These are phyloP conservation scores for Strix uralensis DNA, from an alignment of 2,113 vertebrate species.

Conservation along the genomic window DNA sequence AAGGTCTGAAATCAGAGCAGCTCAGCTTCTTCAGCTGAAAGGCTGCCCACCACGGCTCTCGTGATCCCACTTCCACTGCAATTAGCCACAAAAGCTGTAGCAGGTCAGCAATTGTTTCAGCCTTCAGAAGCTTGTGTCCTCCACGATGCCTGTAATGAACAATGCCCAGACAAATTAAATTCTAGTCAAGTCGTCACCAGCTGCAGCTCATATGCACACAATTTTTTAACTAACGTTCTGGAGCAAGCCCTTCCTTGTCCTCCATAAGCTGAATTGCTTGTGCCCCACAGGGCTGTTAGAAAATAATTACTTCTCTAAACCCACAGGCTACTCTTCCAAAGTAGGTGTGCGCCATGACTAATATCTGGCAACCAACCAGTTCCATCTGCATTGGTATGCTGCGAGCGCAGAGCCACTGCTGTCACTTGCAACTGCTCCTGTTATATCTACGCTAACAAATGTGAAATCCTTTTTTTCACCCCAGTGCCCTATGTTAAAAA, in stretches of 20 bases:
- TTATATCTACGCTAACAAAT: accelerated
- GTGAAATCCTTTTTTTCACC: background rate
- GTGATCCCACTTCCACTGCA: background rate
- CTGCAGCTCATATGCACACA: background rate
- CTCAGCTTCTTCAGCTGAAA: background rate
- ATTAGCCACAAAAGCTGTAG: background rate
- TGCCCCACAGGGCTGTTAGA: background rate
- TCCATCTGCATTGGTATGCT: background rate
- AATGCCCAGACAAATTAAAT: background rate
- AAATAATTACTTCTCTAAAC: background rate
- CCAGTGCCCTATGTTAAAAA: background rate
- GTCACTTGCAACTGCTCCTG: background rate
- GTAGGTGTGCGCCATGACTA: background rate
- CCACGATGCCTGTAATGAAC: accelerated
- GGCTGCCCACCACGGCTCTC: background rate
- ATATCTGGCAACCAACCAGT: background rate
- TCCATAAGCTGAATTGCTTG: background rate
- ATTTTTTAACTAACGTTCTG: background rate
- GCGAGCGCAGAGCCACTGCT: background rate
- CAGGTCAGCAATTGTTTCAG: background rate
- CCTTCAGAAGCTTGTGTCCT: background rate
- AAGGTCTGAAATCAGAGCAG: background rate
- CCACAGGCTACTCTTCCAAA: background rate
- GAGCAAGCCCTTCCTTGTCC: background rate
- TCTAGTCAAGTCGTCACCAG: background rate